Percentiles rank a stretch among this genome's conserved stretches.
These are phyloP conservation scores for Drosophila mercatorum DNA, from an alignment of 2,888 invertebrate genomes.

Conservation along the genomic window DNA sequence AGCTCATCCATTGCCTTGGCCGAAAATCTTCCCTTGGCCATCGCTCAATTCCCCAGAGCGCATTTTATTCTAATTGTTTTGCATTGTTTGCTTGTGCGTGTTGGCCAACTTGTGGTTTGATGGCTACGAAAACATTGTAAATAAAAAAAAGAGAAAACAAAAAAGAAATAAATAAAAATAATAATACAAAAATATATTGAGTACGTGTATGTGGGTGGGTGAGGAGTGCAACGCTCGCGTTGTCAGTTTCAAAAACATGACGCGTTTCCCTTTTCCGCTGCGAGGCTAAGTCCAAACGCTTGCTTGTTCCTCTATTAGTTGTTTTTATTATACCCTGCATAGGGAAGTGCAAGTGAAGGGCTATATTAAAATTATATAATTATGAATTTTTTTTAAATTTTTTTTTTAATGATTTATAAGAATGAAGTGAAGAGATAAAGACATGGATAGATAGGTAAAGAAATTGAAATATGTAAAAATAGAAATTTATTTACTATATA, in stretches of 20 bases:
- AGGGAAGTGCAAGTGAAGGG: not conserved
- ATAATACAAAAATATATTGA: conserved; percentile 33
- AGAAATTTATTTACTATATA: no score
- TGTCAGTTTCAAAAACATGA: conserved; percentile 42
- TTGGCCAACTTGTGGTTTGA: conserved; percentile 41
- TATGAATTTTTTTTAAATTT: no score
- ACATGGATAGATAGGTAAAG: no score
- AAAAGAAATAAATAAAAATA: conserved; percentile 19
- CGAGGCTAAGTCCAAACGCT: conserved; percentile 18
- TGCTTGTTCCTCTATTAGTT: conserved; percentile 18
- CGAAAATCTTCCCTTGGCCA: conserved; percentile 34
- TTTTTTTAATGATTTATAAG: no score
- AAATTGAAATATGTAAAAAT: no score
- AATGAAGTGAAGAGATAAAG: no score
- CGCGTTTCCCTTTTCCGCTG: conserved; percentile 47
- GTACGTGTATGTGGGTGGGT: conserved; percentile 2
- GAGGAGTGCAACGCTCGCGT: conserved; percentile 45
- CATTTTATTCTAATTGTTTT: conserved; percentile 83
- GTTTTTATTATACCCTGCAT: conserved; percentile 26
- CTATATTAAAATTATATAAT: no score
- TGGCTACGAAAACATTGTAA: conserved; percentile 24
- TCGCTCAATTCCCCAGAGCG: conserved; percentile 67
- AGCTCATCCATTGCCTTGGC: conserved; percentile 15
- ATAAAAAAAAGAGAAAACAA: conserved; percentile 9
- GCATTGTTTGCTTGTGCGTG: conserved; percentile 70